Evolutionary conservation across 2,113 vertebrate species (phyloP).

Genomic region (Ciconia stormi): DNA sequence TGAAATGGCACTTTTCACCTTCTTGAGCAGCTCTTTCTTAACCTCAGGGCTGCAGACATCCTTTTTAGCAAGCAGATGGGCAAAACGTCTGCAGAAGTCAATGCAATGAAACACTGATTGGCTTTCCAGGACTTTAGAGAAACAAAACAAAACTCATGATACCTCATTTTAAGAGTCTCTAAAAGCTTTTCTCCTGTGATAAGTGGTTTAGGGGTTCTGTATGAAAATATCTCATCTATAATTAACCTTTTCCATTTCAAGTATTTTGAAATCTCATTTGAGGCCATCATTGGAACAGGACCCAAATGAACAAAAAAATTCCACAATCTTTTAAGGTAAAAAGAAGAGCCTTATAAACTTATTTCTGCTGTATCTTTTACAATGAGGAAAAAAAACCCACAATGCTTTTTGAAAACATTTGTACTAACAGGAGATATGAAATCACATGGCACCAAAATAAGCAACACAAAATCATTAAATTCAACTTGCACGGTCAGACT

Average conservation of each 20-base stretch:
- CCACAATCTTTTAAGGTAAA: neutral
- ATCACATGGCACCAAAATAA: neutral
- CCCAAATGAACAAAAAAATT: neutral
- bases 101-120: neutral
- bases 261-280: neutral
- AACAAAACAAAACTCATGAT: neutral
- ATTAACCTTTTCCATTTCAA: constrained; percentile 10
- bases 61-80: constrained; percentile 94
- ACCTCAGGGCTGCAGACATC: constrained; percentile 91
- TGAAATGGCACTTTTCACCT: constrained; percentile 97
- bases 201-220: neutral
- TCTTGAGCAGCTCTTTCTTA: constrained; percentile 95
- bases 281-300: neutral
- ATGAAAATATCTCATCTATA: neutral
- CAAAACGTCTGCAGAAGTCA: constrained; percentile 85
- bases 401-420: neutral
- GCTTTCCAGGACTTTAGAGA: neutral
- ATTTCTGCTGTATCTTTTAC: neutral
- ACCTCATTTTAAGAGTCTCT: neutral
- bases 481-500: neutral
- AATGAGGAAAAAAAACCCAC: neutral
- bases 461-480: neutral
- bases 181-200: neutral
- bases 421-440: neutral
- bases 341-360: neutral